Base-by-base conservation (phyloP, 92 coral and sea anemone species). In the Heteractis magnifica region DNA sequence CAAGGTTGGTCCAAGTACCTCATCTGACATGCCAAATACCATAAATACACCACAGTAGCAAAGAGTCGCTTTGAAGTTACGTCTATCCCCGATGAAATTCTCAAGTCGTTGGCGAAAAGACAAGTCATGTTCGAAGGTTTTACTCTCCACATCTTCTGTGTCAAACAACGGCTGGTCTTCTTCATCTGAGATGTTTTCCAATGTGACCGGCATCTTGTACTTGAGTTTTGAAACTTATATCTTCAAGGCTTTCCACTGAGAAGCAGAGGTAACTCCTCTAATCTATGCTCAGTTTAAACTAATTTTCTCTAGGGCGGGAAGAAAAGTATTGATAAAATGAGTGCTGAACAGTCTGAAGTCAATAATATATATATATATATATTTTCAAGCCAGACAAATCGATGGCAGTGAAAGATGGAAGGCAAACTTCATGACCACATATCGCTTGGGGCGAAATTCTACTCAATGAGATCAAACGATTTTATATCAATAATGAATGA, bases 21-120 rank as follows among this genome's bases (percentile, higher is more conserved):
- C 98, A 70, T 94, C 98, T 10, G 98, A 94, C 98, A 94, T 94
- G 21, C 98, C 98, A 75, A 94, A 94, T 34, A 94, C 95, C 93
- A 89, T 85, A 70, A 94, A 94, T 3, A 94, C 98, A 49, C 98
- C 98, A 15, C 95, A 94, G 80, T 92, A 94, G 34, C 98, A 94
- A 1, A 94, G 84, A 7, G 98, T 91, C 10, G 93, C 90, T 78
- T 92, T 90, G 6, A 94, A 86, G 62, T 87, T 94, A 20, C 88
- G 84, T 71, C 92, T 91, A 41, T 88, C 95, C 0, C 92, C 93
- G 51, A 79, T 72, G 50, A 87, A 81, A 21, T 92, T 84, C 48
- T 86, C 83, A 49, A 89, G 83, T 87, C 93, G 80, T 59, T 92
- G 76, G 1, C 89, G 88, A 49, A 91, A 78, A 6, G 91, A 88